A percentile compares a stretch with the other conserved stretches of the same genome.
These are phyloP conservation scores for Oopsacas minuta DNA, from an alignment of 37 sponge, comb jelly and placozoan genomes.

Conservation along the genomic window DNA sequence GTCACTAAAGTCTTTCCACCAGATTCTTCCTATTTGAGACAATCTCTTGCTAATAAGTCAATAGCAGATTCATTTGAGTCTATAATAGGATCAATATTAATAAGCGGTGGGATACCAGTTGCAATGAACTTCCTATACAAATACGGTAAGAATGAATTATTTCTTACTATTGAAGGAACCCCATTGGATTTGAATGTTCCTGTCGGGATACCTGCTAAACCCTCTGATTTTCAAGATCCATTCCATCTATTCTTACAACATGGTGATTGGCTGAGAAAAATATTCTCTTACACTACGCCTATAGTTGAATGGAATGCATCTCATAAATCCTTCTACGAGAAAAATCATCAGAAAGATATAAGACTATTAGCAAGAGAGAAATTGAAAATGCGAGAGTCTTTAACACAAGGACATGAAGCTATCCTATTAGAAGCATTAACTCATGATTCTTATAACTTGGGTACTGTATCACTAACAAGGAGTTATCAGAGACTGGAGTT, in stretches of 20 bases:
- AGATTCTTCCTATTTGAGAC: slow-evolving; percentile 25
- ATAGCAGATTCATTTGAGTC: slow-evolving; percentile 86
- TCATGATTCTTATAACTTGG: slow-evolving; percentile 65
- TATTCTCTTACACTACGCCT: neutral
- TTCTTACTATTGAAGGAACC: neutral
- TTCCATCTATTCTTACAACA: neutral
- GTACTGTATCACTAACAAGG: slow-evolving; percentile 52
- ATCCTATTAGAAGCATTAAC: slow-evolving; percentile 81
- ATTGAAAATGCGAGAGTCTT: neutral
- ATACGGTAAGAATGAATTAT: neutral
- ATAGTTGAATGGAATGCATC: neutral
- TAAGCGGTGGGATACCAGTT: slow-evolving; percentile 58
- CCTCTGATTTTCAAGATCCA: neutral
- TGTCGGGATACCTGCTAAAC: neutral
- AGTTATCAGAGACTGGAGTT: slow-evolving; percentile 95
- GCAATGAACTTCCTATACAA: slow-evolving; percentile 42
- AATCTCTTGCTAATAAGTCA: slow-evolving; percentile 57
- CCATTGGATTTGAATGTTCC: neutral
- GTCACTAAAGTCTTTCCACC: neutral
- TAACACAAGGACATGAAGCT: neutral
- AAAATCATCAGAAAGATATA: neutral
- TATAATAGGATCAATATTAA: slow-evolving; percentile 70
- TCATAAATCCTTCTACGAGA: neutral
- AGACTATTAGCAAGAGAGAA: neutral
- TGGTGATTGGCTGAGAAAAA: neutral